A percentile compares a stretch with the other conserved stretches of the same genome.
These are phyloP conservation scores for Diplazon laetatorius DNA, from an alignment of 2,888 invertebrate genomes.

Conservation along the genomic window DNA sequence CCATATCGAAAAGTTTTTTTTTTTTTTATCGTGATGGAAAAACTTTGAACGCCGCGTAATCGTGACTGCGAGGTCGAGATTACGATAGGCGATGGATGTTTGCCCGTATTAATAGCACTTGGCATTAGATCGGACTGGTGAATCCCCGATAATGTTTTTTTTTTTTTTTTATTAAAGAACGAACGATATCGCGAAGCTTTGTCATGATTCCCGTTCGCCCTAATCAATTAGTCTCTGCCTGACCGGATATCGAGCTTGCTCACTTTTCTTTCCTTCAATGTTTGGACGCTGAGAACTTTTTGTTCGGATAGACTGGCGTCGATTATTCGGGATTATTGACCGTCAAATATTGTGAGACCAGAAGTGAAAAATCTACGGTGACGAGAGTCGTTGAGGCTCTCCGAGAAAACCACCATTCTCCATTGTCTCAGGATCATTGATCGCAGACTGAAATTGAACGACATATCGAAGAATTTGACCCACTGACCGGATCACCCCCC, in stretches of 20 bases:
- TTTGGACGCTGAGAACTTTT: background rate
- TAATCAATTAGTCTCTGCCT: conserved; percentile 47
- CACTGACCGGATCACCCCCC: background rate
- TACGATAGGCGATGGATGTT: conserved; percentile 15
- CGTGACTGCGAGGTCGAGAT: conserved; percentile 31
- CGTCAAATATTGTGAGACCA: background rate
- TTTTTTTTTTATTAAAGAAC: no score
- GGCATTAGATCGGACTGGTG: background rate
- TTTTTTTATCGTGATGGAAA: conserved; percentile 36
- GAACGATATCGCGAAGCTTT: conserved; percentile 24
- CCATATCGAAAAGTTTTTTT: conserved; percentile 24
- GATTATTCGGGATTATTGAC: background rate
- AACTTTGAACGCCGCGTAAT: conserved; percentile 18
- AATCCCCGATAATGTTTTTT: conserved; percentile 8
- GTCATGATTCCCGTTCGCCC: conserved; percentile 2
- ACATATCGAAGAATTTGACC: background rate
- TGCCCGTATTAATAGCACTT: background rate
- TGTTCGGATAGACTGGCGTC: background rate
- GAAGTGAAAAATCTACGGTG: background rate
- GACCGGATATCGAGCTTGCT: conserved; percentile 45
- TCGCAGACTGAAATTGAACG: no score
- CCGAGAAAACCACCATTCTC: no score
- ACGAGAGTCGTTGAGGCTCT: background rate
- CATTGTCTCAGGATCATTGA: no score
- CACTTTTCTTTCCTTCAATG: conserved; percentile 1